phyloP scores from a whole-genome alignment of 2,113 vertebrate genomes.

The Coracopsis vasa region DNA sequence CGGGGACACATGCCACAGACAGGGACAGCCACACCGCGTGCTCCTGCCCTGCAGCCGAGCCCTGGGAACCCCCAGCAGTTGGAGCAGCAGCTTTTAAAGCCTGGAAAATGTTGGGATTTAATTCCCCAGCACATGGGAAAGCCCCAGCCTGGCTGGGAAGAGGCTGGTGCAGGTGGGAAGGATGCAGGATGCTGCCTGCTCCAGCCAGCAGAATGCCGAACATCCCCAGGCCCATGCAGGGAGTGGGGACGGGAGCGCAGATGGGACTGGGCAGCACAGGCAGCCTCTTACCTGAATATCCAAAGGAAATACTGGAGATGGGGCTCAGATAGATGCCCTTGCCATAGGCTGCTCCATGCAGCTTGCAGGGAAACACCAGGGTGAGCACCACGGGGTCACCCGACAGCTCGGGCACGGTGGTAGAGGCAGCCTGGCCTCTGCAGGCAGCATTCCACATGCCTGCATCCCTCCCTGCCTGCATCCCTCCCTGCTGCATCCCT shows the following conservation, averaged over 20 bases:
- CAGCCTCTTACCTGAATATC: slow-evolving; percentile 96
- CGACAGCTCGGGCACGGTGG: rapidly evolving
- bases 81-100: rapidly evolving
- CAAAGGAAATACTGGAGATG: slow-evolving; percentile 99
- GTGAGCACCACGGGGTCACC: slow-evolving; percentile 52
- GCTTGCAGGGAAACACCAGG: slow-evolving; percentile 90
- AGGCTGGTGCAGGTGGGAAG: background rate
- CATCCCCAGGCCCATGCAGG: background rate
- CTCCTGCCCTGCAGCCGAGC: background rate
- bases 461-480: background rate
- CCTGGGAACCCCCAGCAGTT: background rate
- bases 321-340: slow-evolving; percentile 99
- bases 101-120: background rate
- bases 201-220: rapidly evolving
- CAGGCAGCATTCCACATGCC: background rate
- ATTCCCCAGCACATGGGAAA: rapidly evolving
- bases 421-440: background rate
- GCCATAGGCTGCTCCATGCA: slow-evolving; percentile 99
- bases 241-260: background rate
- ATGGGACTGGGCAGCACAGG: background rate
- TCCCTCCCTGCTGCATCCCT: no score
- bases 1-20: background rate
- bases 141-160: background rate
- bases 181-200: background rate
- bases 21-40: rapidly evolving